phyloP scores from a whole-genome alignment of 1,140 invertebrate genomes.

The Drosophila arawakana region DNA sequence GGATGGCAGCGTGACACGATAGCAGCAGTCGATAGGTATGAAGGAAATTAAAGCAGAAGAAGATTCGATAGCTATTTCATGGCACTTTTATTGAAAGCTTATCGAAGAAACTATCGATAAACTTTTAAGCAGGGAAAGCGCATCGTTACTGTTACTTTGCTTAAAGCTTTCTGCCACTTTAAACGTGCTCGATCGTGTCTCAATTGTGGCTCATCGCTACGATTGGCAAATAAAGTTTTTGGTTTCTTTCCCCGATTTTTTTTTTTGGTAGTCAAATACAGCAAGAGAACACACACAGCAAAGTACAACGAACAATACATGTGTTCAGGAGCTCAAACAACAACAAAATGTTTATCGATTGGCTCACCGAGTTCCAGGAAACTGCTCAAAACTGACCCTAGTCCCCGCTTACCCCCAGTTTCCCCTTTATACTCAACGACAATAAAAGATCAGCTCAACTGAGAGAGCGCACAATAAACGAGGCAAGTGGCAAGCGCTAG shows the following conservation, averaged over 20 bases:
- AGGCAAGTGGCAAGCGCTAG: slow-evolving; percentile 42
- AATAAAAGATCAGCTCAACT: slow-evolving; percentile 55
- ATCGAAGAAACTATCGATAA: no score
- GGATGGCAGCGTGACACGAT: slow-evolving; percentile 9
- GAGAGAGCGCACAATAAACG: no score
- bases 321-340: slow-evolving; percentile 58
- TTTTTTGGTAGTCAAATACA: slow-evolving; percentile 38
- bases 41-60: no score
- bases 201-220: slow-evolving; percentile 27
- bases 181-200: neutral
- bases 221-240: slow-evolving; percentile 51
- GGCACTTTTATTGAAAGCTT: no score
- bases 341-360: slow-evolving; percentile 38
- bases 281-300: slow-evolving; percentile 8
- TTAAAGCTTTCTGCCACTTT: no score
- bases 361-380: slow-evolving; percentile 54
- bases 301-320: slow-evolving; percentile 39
- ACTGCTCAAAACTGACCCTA: slow-evolving; percentile 64
- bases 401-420: neutral
- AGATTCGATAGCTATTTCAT: no score
- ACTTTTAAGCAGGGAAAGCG: no score
- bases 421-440: no score
- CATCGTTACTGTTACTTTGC: no score
- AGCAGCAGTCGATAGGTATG: no score
- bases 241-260: slow-evolving; percentile 20